phyloP scores from a whole-genome alignment of 2,113 vertebrate genomes.

The Orcinus orca region DNA sequence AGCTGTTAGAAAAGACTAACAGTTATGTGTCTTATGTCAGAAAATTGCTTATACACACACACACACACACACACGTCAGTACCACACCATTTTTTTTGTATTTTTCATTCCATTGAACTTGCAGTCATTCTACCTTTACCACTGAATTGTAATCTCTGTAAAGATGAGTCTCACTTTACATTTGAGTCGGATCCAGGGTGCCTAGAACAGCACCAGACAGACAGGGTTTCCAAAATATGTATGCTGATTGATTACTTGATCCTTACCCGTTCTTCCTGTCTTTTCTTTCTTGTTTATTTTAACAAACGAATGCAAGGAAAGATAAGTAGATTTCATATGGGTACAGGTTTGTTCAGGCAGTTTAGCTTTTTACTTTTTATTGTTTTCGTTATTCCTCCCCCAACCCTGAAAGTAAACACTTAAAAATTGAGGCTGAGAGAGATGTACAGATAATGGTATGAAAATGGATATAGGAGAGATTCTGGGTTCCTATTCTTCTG shows the following conservation, averaged over 20 bases:
- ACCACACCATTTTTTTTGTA: neutral
- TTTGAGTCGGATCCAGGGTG: neutral
- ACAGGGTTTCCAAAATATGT: neutral
- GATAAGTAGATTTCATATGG: neutral
- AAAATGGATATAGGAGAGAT: neutral
- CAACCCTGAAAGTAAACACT: neutral
- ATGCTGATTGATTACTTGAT: neutral
- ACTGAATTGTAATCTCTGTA: neutral
- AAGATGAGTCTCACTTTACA: neutral
- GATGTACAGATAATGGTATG: neutral
- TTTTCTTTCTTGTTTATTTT: neutral
- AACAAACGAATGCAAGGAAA: neutral
- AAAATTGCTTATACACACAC: neutral
- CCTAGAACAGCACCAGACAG: neutral
- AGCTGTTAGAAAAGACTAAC: neutral
- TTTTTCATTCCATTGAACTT: neutral
- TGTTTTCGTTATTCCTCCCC: neutral
- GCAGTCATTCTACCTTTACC: neutral
- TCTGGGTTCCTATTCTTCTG: neutral
- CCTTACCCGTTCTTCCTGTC: neutral
- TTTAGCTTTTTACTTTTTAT: neutral
- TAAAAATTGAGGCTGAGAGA: neutral
- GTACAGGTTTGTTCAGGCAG: neutral
- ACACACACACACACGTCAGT: rapidly evolving
- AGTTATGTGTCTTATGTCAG: neutral